Evolutionary conservation across 1,140 invertebrate species (phyloP), one percentile per base, ranked within the genome.

Genomic region (Dendroctonus valens): DNA sequence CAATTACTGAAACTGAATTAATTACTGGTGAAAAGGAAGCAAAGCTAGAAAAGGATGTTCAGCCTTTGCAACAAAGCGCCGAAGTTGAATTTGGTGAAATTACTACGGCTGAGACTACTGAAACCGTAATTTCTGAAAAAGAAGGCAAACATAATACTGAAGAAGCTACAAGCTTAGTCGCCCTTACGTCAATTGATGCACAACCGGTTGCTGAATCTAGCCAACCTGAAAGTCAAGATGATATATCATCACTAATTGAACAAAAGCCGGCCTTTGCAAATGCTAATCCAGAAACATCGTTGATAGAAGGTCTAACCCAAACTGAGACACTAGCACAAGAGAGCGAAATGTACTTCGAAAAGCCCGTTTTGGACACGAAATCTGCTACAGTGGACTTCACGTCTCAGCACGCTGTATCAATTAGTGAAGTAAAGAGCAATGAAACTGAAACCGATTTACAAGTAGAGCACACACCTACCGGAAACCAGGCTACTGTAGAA

Each of bases 341-440:
- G 73, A 83, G 81, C 38, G 87, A 89, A 78, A 75, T 78, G 62
- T 77, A 75, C 14, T 83, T 83, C 74, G 75, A 71, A 55, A 72
- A 74, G 11, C 73, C 74, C 65, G 67, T 68, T 0, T 78, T 81
- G 5, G 76, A 80, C 37, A 64, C 73, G n/a, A 82, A 82, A 53
- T 70, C 69, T 38, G 79, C 82, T 5, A 75, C 79, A 59, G 59
- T 83, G 41, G 72, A 72, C 41, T 80, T 82, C 49, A 75, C 77
- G 60, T 80, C 82, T 72, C 75, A 68, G 14, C 60, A 74, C 9
- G 76, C 80, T 64, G 46, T 85, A 12, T 76, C 73, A 15, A 71
- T 85, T 11, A 79, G 64, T 11, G 73, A 81, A 69, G 57, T 81
- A 42, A 75, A 41, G 40, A 64, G 37, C 9, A 58, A 54, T 48